Percentiles rank a stretch among this genome's conserved stretches.
phyloP scores from a whole-genome alignment of 2,888 invertebrate genomes.

The Ptychoptera albimana region DNA sequence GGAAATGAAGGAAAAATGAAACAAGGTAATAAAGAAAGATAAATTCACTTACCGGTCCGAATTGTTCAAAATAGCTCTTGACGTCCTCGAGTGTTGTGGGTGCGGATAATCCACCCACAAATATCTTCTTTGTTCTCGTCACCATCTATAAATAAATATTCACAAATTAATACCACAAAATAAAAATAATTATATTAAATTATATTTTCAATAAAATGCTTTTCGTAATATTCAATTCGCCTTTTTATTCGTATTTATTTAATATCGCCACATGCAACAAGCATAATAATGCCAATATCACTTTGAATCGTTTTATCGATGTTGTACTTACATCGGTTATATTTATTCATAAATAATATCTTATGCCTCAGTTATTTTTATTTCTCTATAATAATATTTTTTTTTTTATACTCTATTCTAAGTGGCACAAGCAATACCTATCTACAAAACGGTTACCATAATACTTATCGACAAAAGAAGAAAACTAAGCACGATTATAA shows the following conservation, averaged over 20 bases:
- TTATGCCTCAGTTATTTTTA: too few relatives aligned
- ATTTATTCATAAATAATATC: too few relatives aligned
- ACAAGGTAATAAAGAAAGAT: too few relatives aligned
- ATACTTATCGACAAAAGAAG: too few relatives aligned
- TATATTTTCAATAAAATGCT: constrained; percentile 1
- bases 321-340: too few relatives aligned
- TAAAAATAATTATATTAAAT: constrained; percentile 1
- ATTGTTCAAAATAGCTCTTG: constrained; percentile 99
- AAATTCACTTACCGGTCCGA: constrained; percentile 81
- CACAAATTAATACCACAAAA: constrained; percentile 8
- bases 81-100: constrained; percentile 99
- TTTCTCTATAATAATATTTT: too few relatives aligned
- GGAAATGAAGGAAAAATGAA: too few relatives aligned
- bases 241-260: not conserved
- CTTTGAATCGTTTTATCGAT: too few relatives aligned
- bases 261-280: not conserved
- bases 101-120: constrained; percentile 98
- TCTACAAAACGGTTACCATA: too few relatives aligned
- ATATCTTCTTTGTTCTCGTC: constrained; percentile 99
- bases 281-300: not conserved
- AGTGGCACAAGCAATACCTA: too few relatives aligned
- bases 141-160: constrained; percentile 72
- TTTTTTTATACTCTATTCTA: too few relatives aligned
- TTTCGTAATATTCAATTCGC: not conserved
- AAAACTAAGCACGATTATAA: too few relatives aligned